Evolutionary conservation across 2,113 vertebrate genomes (phyloP).

Genomic region (Symphodus melops): DNA sequence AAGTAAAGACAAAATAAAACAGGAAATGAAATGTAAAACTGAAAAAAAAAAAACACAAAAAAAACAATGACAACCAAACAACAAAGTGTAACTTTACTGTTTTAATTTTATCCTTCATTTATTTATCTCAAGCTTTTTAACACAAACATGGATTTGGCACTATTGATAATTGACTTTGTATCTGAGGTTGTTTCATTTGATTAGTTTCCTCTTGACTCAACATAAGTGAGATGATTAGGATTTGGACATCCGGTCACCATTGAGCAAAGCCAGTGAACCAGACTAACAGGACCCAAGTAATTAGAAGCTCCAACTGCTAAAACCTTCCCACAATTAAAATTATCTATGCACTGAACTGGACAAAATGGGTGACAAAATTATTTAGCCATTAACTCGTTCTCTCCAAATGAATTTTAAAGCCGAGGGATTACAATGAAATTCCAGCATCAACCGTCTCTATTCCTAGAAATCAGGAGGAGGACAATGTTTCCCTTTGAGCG

Average conservation of each 20-base stretch:
- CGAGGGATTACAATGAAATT: not conserved
- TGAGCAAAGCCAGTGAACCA: constrained; percentile 46
- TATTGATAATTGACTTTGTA: constrained; percentile 10
- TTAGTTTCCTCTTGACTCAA: constrained; percentile 29
- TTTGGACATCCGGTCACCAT: constrained; percentile 36
- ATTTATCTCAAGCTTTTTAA: too few species aligned
- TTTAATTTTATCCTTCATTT: too few species aligned
- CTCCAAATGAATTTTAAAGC: not conserved
- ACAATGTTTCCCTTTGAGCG: constrained; percentile 69
- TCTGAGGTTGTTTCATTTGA: constrained; percentile 34
- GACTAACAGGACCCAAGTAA: constrained; percentile 42
- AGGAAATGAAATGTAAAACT: too few species aligned
- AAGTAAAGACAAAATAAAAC: too few species aligned
- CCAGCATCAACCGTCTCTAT: constrained; percentile 4
- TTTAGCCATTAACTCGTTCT: constrained; percentile 14
- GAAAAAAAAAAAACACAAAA: too few species aligned
- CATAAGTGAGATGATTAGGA: constrained; percentile 44
- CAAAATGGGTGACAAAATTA: constrained; percentile 1
- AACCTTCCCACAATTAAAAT: constrained; percentile 16
- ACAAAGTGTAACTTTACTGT: too few species aligned
- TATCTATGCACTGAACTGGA: constrained; percentile 18
- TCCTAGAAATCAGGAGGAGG: constrained; percentile 36
- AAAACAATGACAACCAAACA: too few species aligned
- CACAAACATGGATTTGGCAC: not conserved
- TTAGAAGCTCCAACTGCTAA: constrained; percentile 38